Evolutionary conservation across 2,113 vertebrate genomes (phyloP).

Genomic region (Ellobius talpinus): DNA sequence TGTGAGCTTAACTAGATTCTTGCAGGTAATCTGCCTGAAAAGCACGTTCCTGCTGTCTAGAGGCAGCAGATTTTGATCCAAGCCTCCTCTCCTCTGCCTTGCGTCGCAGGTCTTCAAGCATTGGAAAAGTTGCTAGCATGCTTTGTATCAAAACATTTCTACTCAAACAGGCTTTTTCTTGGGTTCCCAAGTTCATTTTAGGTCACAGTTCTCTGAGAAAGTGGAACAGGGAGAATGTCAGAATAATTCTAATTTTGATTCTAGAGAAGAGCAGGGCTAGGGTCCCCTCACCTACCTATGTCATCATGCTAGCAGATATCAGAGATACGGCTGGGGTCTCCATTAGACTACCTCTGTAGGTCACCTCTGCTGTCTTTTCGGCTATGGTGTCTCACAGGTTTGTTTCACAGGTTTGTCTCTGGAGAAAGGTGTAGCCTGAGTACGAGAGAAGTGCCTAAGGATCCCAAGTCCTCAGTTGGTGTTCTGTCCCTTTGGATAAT

Average conservation of each 20-base stretch:
- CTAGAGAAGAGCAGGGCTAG: background rate
- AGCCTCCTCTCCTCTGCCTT: background rate
- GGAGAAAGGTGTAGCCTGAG: background rate
- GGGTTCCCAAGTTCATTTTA: background rate
- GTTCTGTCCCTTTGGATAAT: background rate
- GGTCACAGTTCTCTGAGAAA: background rate
- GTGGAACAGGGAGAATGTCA: background rate
- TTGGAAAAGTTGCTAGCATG: background rate
- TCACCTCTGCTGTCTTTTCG: no score
- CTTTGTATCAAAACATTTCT: background rate
- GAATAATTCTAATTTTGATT: background rate
- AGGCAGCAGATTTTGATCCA: background rate
- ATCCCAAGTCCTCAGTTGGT: background rate
- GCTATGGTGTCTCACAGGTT: background rate
- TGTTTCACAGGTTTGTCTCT: background rate
- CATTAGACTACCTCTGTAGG: background rate
- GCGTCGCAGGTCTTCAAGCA: background rate
- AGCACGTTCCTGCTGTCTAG: background rate
- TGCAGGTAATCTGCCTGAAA: background rate
- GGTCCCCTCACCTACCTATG: rapidly evolving
- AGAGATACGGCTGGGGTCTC: no score
- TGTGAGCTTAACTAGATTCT: background rate
- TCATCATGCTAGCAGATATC: background rate
- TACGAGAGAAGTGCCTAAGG: rapidly evolving
- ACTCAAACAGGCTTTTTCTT: background rate